Evolutionary conservation across 2,113 vertebrate species (phyloP).

Genomic region (Tamias sibiricus): DNA sequence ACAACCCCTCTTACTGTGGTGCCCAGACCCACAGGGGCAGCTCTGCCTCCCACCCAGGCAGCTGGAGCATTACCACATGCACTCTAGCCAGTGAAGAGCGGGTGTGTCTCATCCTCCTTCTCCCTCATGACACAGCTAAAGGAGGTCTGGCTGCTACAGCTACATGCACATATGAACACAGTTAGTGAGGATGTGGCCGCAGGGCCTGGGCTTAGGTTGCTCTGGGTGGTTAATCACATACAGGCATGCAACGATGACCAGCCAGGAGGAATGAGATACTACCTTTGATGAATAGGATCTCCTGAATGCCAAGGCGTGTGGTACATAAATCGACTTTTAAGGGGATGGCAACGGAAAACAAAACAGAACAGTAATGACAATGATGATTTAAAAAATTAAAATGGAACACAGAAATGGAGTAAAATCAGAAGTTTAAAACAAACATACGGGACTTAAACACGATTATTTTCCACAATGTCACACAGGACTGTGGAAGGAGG

Average conservation of each 20-base stretch:
- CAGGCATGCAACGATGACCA: slow-evolving; percentile 87
- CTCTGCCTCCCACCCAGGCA: background rate
- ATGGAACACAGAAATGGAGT: slow-evolving; percentile 91
- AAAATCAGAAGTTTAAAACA: slow-evolving; percentile 89
- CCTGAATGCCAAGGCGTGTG: slow-evolving; percentile 98
- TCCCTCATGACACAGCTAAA: background rate
- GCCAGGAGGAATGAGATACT: slow-evolving; percentile 90
- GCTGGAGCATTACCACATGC: slow-evolving; percentile 72
- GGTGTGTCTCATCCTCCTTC: background rate
- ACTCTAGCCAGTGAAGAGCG: slow-evolving; percentile 46
- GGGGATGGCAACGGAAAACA: slow-evolving; percentile 87
- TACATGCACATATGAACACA: slow-evolving; percentile 78
- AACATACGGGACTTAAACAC: slow-evolving; percentile 81
- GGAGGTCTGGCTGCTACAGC: slow-evolving; percentile 49
- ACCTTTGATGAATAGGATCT: slow-evolving; percentile 97
- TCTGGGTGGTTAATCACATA: slow-evolving; percentile 83
- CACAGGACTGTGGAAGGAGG: slow-evolving; percentile 62
- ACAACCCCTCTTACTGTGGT: background rate
- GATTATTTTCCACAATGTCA: slow-evolving; percentile 65
- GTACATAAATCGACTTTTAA: slow-evolving; percentile 97
- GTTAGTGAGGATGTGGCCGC: slow-evolving; percentile 83
- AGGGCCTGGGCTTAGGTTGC: slow-evolving; percentile 46
- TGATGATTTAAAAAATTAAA: slow-evolving; percentile 81
- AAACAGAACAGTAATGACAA: slow-evolving; percentile 82
- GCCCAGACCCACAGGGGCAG: background rate